Conservation (phyloP, 1,140 invertebrate species). For the Aplysia californica region DNA sequence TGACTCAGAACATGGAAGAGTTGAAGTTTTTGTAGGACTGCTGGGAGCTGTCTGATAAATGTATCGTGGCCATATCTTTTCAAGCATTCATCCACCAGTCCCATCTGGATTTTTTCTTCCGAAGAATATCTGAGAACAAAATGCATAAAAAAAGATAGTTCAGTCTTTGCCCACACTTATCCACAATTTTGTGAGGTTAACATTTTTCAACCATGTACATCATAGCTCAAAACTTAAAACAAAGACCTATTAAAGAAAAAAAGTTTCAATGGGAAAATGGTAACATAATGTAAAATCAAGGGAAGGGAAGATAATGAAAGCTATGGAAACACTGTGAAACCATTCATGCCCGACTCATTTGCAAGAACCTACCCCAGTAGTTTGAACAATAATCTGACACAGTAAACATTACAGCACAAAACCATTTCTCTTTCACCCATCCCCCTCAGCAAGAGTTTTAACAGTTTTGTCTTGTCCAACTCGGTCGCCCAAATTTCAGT, state of each 20-base stretch:
- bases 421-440: too few relatives aligned
- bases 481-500: too few relatives aligned
- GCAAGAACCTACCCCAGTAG: too few relatives aligned
- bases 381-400: too few relatives aligned
- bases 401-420: too few relatives aligned
- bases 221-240: neutral
- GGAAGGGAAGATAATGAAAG: too few relatives aligned
- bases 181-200: neutral
- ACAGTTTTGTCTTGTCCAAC: too few relatives aligned
- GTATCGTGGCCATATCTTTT: neutral
- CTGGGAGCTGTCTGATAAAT: slow-evolving; percentile 1
- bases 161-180: too few relatives aligned
- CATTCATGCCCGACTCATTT: too few relatives aligned
- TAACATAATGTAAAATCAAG: neutral
- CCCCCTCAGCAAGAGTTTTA: too few relatives aligned
- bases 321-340: too few relatives aligned
- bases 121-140: neutral
- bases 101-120: neutral
- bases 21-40: neutral
- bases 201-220: too few relatives aligned
- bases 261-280: neutral
- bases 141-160: neutral
- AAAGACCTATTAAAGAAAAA: neutral
- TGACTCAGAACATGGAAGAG: neutral
- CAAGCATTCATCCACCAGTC: slow-evolving; percentile 18